A percentile compares a stretch with the other conserved stretches of the same genome.
These are phyloP conservation scores for Erethizon dorsatum DNA, from an alignment of 2,797 vertebrate genomes.

Conservation along the genomic window DNA sequence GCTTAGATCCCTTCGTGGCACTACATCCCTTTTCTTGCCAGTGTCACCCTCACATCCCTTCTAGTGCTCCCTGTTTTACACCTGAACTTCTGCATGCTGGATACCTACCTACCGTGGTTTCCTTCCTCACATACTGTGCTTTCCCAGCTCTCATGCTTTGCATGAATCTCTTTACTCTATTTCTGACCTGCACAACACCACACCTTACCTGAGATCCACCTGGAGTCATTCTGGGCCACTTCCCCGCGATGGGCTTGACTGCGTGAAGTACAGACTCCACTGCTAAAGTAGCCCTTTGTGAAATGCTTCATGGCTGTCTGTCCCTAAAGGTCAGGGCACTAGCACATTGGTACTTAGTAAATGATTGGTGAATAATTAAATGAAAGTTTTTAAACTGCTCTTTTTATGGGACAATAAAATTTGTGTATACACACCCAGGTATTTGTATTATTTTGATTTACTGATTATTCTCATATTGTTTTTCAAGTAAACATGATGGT, in stretches of 20 bases:
- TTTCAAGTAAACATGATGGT: neutral
- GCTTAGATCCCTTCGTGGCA: neutral
- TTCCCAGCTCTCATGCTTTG: neutral
- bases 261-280: neutral
- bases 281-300: neutral
- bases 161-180: neutral
- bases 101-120: accelerated
- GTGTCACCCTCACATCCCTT: too few relatives aligned
- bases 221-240: neutral
- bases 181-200: neutral
- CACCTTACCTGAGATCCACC: neutral
- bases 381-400: neutral
- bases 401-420: neutral
- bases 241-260: neutral
- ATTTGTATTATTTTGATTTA: neutral
- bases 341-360: neutral
- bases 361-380: slow-evolving; percentile 5
- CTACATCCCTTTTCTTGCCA: neutral
- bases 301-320: neutral
- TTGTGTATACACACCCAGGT: neutral
- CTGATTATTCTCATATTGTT: neutral
- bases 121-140: neutral
- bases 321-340: neutral
- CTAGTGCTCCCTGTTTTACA: neutral
- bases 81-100: neutral